Conservation (phyloP, 2,888 invertebrate genomes). For the Tetragonisca angustula region DNA sequence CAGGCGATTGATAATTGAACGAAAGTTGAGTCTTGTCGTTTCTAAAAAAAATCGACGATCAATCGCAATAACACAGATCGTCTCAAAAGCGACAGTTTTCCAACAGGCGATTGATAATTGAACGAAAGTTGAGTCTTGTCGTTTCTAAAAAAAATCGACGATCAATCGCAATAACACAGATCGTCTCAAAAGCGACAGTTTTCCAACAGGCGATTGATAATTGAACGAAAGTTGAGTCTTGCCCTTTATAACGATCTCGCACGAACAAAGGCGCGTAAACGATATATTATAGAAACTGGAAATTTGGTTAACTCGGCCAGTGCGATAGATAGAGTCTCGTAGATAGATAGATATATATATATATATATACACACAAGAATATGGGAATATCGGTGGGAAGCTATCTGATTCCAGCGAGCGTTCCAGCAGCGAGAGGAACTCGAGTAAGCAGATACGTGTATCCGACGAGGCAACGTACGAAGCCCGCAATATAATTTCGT, state of each 20-base stretch:
- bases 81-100: too few species aligned
- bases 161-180: too few species aligned
- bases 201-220: too few species aligned
- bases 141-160: too few species aligned
- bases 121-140: too few species aligned
- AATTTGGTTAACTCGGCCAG: slow-evolving; percentile 35
- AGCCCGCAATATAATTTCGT: slow-evolving; percentile 49
- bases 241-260: not conserved
- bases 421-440: slow-evolving; percentile 1
- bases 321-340: not conserved
- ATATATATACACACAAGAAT: not conserved
- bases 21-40: too few species aligned
- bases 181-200: too few species aligned
- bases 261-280: not conserved
- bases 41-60: too few species aligned
- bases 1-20: too few species aligned
- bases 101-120: too few species aligned
- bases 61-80: too few species aligned
- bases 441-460: slow-evolving; percentile 37
- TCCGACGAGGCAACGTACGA: not conserved
- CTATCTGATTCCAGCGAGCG: slow-evolving; percentile 40
- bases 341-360: too few species aligned
- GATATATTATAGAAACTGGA: not conserved
- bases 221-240: not conserved
- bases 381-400: slow-evolving; percentile 13